Evolutionary conservation across 2,888 invertebrate genomes (phyloP).

Genomic region (Ochropacha duplaris): DNA sequence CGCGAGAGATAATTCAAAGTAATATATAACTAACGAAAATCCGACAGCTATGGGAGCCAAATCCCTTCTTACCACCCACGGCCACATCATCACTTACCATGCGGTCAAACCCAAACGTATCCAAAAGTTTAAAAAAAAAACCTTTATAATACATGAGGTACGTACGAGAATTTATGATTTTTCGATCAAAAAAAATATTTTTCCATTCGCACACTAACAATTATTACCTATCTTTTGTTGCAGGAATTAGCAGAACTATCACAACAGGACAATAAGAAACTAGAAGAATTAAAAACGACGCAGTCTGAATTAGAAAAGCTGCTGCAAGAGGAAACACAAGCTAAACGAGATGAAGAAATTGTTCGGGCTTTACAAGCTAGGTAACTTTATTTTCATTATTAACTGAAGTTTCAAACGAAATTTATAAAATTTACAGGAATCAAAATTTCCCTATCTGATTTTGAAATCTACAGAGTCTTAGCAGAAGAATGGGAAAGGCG

Average conservation of each 20-base stretch:
- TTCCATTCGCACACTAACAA: neutral
- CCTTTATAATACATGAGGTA: too few relatives aligned
- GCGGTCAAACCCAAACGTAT: too few relatives aligned
- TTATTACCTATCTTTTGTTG: slow-evolving; percentile 10
- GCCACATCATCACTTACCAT: too few relatives aligned
- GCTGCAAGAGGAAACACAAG: slow-evolving; percentile 91
- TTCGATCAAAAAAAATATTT: neutral
- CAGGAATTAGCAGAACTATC: slow-evolving; percentile 86
- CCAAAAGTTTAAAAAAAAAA: too few relatives aligned
- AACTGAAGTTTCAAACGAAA: neutral
- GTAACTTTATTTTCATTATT: slow-evolving; percentile 31
- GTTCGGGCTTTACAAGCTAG: slow-evolving; percentile 87
- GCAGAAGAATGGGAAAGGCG: slow-evolving; percentile 93
- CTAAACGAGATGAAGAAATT: slow-evolving; percentile 93
- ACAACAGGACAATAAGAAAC: slow-evolving; percentile 87
- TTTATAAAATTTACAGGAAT: neutral
- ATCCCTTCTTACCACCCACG: too few relatives aligned
- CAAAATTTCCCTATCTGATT: neutral
- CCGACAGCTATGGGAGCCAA: too few relatives aligned
- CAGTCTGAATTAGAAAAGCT: slow-evolving; percentile 87
- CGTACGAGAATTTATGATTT: neutral
- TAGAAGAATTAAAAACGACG: slow-evolving; percentile 88
- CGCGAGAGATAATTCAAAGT: too few relatives aligned
- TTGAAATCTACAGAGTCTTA: slow-evolving; percentile 79
- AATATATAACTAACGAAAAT: too few relatives aligned